These are phyloP conservation scores for Lutra lutra DNA, from an alignment of 2,797 vertebrate species.

Conservation along the genomic window DNA sequence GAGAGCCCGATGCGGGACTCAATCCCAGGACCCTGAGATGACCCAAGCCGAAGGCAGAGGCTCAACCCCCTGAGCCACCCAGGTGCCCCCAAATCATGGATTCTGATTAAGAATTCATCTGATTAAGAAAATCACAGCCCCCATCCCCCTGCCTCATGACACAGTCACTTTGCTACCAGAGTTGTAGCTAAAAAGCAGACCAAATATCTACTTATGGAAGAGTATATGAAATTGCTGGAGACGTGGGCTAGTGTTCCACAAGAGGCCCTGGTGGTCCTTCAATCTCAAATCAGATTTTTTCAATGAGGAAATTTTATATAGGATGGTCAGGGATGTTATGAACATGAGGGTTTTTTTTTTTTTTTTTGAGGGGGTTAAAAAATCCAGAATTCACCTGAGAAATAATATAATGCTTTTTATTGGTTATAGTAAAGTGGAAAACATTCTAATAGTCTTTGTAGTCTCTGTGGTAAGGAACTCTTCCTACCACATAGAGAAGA, in stretches of 20 bases:
- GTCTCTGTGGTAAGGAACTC: conserved; percentile 6
- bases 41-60: too few relatives aligned
- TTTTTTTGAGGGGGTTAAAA: neutral
- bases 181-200: conserved; percentile 18
- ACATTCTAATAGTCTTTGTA: conserved; percentile 35
- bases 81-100: neutral
- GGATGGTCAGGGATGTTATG: neutral
- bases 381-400: conserved; percentile 23
- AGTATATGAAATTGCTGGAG: conserved; percentile 29
- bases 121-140: conserved; percentile 54
- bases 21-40: too few relatives aligned
- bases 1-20: too few relatives aligned
- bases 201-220: conserved; percentile 30
- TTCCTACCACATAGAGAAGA: conserved; percentile 23
- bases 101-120: conserved; percentile 62
- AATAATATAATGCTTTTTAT: conserved; percentile 4
- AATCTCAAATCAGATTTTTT: conserved; percentile 57
- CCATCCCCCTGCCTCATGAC: neutral
- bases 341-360: neutral
- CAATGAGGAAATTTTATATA: conserved; percentile 16
- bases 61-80: too few relatives aligned
- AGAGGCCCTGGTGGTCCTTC: neutral
- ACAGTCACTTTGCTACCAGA: conserved; percentile 25
- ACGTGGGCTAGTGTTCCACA: neutral
- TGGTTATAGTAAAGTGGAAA: neutral